Percentiles rank a stretch among this genome's conserved stretches.
Conservation (phyloP, 2,113 vertebrate species). For the Antigone vipio region DNA sequence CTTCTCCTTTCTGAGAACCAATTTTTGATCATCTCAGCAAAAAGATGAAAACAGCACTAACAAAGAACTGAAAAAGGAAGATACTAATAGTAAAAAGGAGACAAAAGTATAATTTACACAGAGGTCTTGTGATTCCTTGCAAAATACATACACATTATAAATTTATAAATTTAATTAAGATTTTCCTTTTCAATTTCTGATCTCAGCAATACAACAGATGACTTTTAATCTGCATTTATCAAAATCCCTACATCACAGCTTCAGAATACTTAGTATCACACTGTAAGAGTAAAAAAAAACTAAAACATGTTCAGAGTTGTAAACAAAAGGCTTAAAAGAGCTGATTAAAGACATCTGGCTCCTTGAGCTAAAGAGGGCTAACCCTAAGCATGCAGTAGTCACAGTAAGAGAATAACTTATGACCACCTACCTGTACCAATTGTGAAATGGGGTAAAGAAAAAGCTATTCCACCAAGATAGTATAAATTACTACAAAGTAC, state of each 20-base stretch:
- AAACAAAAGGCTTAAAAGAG: background rate
- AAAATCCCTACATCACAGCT: background rate
- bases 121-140: background rate
- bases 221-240: background rate
- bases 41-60: background rate
- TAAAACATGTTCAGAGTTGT: background rate
- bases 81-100: background rate
- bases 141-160: rapidly evolving
- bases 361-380: background rate
- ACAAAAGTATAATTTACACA: background rate
- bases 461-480: background rate
- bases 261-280: background rate
- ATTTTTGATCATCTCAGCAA: background rate
- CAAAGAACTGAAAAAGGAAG: background rate
- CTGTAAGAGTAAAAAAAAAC: background rate
- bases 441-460: background rate
- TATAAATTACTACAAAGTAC: background rate
- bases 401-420: background rate
- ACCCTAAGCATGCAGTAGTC: background rate
- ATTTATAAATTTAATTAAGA: background rate
- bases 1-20: background rate
- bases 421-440: background rate
- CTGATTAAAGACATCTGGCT: background rate
- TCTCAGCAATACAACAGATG: background rate
- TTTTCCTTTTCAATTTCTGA: background rate